These are phyloP conservation scores for Hippocampus comes DNA, from an alignment of 2,113 vertebrate genomes.

Conservation along the genomic window DNA sequence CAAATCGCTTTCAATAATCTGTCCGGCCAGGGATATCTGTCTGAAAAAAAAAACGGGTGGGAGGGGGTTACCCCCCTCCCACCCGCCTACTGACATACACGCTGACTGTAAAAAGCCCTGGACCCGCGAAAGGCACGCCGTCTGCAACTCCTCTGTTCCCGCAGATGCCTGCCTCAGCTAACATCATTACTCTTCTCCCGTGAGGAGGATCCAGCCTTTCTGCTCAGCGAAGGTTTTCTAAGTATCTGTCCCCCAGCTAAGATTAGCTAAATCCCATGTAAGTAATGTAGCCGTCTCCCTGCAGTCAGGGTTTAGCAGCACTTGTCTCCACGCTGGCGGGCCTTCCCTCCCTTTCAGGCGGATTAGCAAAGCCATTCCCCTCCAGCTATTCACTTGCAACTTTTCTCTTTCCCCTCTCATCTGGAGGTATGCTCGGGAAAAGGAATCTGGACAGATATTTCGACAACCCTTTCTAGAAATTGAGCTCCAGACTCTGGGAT, in stretches of 20 bases:
- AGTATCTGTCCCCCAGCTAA: slow-evolving; percentile 85
- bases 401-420: slow-evolving; percentile 74
- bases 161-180: slow-evolving; percentile 79
- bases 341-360: slow-evolving; percentile 79
- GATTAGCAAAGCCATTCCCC: slow-evolving; percentile 79
- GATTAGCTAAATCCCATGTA: slow-evolving; percentile 86
- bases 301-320: slow-evolving; percentile 80
- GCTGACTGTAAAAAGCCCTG: slow-evolving; percentile 62
- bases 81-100: slow-evolving; percentile 55
- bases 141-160: slow-evolving; percentile 75
- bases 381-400: slow-evolving; percentile 81
- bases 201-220: slow-evolving; percentile 81
- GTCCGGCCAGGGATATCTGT: slow-evolving; percentile 74
- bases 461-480: slow-evolving; percentile 63
- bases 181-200: slow-evolving; percentile 80
- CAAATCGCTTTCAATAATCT: slow-evolving; percentile 81
- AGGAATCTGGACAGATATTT: slow-evolving; percentile 74
- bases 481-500: slow-evolving; percentile 59
- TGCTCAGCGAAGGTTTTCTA: slow-evolving; percentile 80
- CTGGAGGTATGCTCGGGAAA: slow-evolving; percentile 74
- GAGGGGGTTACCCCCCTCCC: slow-evolving; percentile 34
- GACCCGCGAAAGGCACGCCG: slow-evolving; percentile 67
- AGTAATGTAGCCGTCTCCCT: slow-evolving; percentile 83
- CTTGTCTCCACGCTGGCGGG: slow-evolving; percentile 80
- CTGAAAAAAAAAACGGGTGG: slow-evolving; percentile 32